These are phyloP conservation scores for Drosophila pruinosa DNA, from an alignment of 1,140 invertebrate species.

Conservation along the genomic window DNA sequence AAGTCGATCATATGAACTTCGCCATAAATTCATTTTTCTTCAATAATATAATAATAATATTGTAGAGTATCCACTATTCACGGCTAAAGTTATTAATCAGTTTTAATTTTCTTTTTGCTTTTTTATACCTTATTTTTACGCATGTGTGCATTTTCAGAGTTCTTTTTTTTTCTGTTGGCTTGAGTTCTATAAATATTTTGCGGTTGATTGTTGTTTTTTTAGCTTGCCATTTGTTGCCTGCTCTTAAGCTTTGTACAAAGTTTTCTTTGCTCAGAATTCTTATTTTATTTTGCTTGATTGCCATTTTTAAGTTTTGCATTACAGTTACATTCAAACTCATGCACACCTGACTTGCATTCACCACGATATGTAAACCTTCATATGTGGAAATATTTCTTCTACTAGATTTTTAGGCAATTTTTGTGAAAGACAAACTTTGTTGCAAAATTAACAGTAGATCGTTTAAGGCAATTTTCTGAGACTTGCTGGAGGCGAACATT, in stretches of 20 bases:
- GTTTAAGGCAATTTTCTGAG: background rate
- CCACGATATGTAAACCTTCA: background rate
- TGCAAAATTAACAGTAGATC: slow-evolving; percentile 3
- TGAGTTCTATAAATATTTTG: slow-evolving; percentile 76
- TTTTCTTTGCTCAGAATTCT: background rate
- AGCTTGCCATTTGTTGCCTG: slow-evolving; percentile 10
- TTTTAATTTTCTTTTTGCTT: background rate
- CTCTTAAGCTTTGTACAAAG: slow-evolving; percentile 1
- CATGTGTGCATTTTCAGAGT: slow-evolving; percentile 71
- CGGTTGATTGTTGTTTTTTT: slow-evolving; percentile 49
- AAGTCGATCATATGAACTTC: no score
- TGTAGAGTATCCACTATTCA: slow-evolving; percentile 42
- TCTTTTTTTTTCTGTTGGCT: slow-evolving; percentile 48
- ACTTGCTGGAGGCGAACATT: slow-evolving; percentile 29
- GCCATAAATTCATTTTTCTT: no score
- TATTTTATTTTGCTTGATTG: slow-evolving; percentile 3
- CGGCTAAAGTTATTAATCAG: background rate
- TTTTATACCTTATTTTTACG: slow-evolving; percentile 58
- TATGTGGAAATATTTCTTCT: slow-evolving; percentile 19
- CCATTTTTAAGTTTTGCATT: slow-evolving; percentile 53
- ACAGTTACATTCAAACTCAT: slow-evolving; percentile 40
- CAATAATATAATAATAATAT: background rate
- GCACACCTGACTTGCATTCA: slow-evolving; percentile 33
- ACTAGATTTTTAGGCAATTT: background rate
- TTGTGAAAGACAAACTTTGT: slow-evolving; percentile 31